phyloP scores from a whole-genome alignment of 2,113 vertebrate genomes.

The Hepsetus odoe region DNA sequence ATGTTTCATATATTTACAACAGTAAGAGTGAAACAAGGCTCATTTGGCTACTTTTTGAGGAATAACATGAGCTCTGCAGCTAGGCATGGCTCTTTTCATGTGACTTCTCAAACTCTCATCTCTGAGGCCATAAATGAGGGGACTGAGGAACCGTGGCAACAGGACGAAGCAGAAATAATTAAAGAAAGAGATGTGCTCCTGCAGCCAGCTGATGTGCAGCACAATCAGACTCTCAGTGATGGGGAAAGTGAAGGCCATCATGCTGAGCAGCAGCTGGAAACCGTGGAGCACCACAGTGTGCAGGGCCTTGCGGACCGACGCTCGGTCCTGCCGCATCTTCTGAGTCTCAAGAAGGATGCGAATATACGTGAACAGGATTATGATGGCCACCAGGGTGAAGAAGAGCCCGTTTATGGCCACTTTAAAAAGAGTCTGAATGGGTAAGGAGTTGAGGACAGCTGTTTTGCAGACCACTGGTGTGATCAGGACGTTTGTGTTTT shows the following conservation, averaged over 20 bases:
- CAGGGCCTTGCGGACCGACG: slow-evolving; percentile 69
- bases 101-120: slow-evolving; percentile 65
- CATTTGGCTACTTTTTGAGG: slow-evolving; percentile 19
- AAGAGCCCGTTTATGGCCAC: slow-evolving; percentile 59
- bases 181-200: slow-evolving; percentile 63
- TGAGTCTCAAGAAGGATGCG: slow-evolving; percentile 72
- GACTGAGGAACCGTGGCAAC: slow-evolving; percentile 73
- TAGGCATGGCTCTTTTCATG: slow-evolving; percentile 56
- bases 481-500: slow-evolving; percentile 36
- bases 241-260: slow-evolving; percentile 68
- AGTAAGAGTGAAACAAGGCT: not conserved
- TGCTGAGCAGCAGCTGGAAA: slow-evolving; percentile 72
- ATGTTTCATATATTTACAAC: not conserved
- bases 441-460: slow-evolving; percentile 34
- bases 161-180: slow-evolving; percentile 72
- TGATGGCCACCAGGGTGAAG: slow-evolving; percentile 63
- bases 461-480: slow-evolving; percentile 58
- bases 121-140: slow-evolving; percentile 74
- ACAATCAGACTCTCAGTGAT: slow-evolving; percentile 60
- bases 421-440: slow-evolving; percentile 62
- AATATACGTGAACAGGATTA: slow-evolving; percentile 75
- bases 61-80: slow-evolving; percentile 25
- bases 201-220: slow-evolving; percentile 34
- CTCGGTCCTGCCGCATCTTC: slow-evolving; percentile 65
- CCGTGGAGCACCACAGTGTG: slow-evolving; percentile 75